Evolutionary conservation across 2,888 invertebrate genomes (phyloP).

Genomic region (Blera fallax): DNA sequence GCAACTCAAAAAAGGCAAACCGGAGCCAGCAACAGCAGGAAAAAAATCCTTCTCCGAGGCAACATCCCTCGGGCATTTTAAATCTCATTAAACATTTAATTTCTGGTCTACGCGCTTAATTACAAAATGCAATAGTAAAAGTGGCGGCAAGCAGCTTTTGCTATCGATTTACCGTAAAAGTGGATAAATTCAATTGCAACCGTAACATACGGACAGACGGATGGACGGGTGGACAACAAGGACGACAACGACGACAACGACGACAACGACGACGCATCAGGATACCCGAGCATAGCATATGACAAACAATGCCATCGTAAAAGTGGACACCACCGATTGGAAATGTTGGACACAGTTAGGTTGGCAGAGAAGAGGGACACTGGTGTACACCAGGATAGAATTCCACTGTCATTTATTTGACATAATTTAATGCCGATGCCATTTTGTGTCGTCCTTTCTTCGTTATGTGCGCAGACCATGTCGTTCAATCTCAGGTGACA

Average conservation of each 20-base stretch:
- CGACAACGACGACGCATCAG: neutral
- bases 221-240: neutral
- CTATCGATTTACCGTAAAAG: slow-evolving; percentile 66
- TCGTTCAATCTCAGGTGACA: slow-evolving; percentile 73
- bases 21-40: neutral
- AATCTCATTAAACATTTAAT: slow-evolving; percentile 73
- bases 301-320: slow-evolving; percentile 68
- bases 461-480: slow-evolving; percentile 67
- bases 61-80: slow-evolving; percentile 67
- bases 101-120: slow-evolving; percentile 73
- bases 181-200: slow-evolving; percentile 67
- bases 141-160: slow-evolving; percentile 66
- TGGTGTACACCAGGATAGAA: slow-evolving; percentile 47
- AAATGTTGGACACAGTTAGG: neutral
- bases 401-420: slow-evolving; percentile 72
- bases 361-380: no score
- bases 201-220: slow-evolving; percentile 22
- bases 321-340: slow-evolving; percentile 60
- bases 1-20: slow-evolving; percentile 8
- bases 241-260: no score
- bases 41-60: slow-evolving; percentile 30
- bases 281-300: slow-evolving; percentile 52
- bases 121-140: slow-evolving; percentile 72
- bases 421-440: slow-evolving; percentile 73
- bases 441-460: slow-evolving; percentile 70